phyloP scores from a whole-genome alignment of 2,888 invertebrate genomes.

The Poecilus cupreus region DNA sequence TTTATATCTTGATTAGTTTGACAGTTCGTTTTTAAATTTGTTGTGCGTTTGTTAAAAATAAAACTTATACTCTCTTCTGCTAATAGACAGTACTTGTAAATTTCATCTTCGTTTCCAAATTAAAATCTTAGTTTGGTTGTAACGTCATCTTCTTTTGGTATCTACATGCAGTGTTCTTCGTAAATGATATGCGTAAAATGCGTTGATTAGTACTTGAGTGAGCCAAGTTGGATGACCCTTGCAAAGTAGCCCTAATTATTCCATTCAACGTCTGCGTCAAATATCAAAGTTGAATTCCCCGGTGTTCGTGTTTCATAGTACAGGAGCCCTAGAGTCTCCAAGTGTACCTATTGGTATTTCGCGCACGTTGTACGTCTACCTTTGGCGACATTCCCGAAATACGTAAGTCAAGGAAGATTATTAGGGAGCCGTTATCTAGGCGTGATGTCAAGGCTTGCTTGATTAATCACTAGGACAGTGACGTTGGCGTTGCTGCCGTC shows the following conservation, averaged over 20 bases:
- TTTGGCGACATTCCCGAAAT: slow-evolving; percentile 24
- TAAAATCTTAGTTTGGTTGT: too few species aligned
- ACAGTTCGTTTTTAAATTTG: too few species aligned
- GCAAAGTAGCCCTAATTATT: background rate
- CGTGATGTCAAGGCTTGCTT: slow-evolving; percentile 44
- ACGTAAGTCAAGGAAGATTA: slow-evolving; percentile 38
- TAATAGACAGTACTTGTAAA: too few species aligned
- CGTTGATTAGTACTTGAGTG: too few species aligned
- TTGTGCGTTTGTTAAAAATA: too few species aligned
- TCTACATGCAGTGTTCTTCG: too few species aligned
- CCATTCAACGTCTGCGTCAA: background rate
- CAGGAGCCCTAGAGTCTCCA: background rate
- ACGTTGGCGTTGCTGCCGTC: background rate
- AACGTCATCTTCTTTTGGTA: too few species aligned
- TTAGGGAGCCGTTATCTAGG: slow-evolving; percentile 37
- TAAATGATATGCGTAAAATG: too few species aligned
- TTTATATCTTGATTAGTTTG: too few species aligned
- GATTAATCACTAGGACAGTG: slow-evolving; percentile 47
- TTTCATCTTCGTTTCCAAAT: too few species aligned
- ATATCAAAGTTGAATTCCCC: background rate
- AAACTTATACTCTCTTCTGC: too few species aligned
- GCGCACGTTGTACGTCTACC: slow-evolving; percentile 11
- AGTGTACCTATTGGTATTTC: slow-evolving; percentile 20
- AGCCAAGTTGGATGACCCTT: too few species aligned
- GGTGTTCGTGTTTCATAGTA: background rate